These are phyloP conservation scores for Petrocephalus zakoni DNA, from an alignment of 2,113 vertebrate genomes.

Conservation along the genomic window DNA sequence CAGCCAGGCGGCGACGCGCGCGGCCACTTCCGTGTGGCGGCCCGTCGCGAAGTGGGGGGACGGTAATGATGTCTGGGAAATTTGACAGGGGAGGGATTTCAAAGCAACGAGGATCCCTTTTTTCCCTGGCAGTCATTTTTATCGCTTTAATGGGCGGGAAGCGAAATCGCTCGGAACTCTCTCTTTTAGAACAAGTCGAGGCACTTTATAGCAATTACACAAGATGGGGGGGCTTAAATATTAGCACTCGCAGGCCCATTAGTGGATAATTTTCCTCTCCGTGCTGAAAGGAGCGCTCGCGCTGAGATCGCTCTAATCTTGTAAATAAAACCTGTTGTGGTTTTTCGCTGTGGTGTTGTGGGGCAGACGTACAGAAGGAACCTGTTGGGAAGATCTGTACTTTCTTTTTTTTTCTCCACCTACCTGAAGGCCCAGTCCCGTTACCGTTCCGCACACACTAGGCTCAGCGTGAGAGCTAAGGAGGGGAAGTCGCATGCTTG, in stretches of 20 bases:
- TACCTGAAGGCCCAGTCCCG: not conserved
- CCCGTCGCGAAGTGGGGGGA: slow-evolving; percentile 48
- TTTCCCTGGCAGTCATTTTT: slow-evolving; percentile 42
- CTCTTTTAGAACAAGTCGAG: slow-evolving; percentile 37
- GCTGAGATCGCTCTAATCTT: slow-evolving; percentile 34
- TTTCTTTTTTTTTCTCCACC: not conserved
- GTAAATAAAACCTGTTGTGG: slow-evolving; percentile 28
- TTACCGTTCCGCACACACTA: not conserved
- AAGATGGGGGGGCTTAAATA: slow-evolving; percentile 65
- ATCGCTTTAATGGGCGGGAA: slow-evolving; percentile 48
- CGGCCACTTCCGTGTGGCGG: slow-evolving; percentile 53
- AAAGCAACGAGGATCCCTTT: slow-evolving; percentile 35
- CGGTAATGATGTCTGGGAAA: slow-evolving; percentile 59
- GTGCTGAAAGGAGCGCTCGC: slow-evolving; percentile 34
- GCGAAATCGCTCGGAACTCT: slow-evolving; percentile 39
- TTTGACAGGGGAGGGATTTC: slow-evolving; percentile 47
- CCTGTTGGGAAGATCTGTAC: not conserved
- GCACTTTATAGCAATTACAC: slow-evolving; percentile 46
- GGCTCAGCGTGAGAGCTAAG: not conserved
- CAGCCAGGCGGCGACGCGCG: slow-evolving; percentile 28
- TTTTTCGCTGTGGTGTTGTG: not conserved
- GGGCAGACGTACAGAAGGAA: not conserved
- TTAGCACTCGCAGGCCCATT: slow-evolving; percentile 61
- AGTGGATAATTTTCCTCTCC: slow-evolving; percentile 60
- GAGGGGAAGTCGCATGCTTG: not conserved